Conservation (phyloP, 1,140 invertebrate species). For the Meteorus sp. region DNA sequence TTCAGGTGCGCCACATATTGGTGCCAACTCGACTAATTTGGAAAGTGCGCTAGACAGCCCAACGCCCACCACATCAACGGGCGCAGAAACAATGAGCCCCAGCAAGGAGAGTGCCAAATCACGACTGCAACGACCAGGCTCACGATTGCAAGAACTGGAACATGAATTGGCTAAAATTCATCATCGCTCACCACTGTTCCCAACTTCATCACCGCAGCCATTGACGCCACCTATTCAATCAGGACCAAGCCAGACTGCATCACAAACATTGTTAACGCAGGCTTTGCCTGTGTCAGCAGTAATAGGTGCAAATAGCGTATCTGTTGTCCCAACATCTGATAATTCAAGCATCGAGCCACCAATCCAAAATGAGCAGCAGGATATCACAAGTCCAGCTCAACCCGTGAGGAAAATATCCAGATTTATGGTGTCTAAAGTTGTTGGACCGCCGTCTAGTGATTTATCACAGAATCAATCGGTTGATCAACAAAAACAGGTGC, state of each 20-base stretch:
- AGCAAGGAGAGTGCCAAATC: slow-evolving; percentile 50
- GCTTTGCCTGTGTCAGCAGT: slow-evolving; percentile 44
- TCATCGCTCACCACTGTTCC: slow-evolving; percentile 39
- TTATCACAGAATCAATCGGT: no score
- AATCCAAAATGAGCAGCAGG: slow-evolving; percentile 43
- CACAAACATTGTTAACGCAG: slow-evolving; percentile 41
- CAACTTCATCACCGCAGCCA: slow-evolving; percentile 43
- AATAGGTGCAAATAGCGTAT: slow-evolving; percentile 40
- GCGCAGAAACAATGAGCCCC: slow-evolving; percentile 50
- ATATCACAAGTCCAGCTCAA: slow-evolving; percentile 37
- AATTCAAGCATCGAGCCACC: slow-evolving; percentile 42
- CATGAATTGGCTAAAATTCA: slow-evolving; percentile 56
- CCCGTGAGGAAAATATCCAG: slow-evolving; percentile 58
- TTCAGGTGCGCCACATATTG: slow-evolving; percentile 29
- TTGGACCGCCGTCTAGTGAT: slow-evolving; percentile 44
- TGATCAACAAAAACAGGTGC: slow-evolving; percentile 6
- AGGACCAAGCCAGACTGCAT: slow-evolving; percentile 11
- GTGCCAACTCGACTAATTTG: not conserved
- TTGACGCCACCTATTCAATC: slow-evolving; percentile 43
- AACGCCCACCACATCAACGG: slow-evolving; percentile 32
- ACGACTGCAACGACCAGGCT: slow-evolving; percentile 46
- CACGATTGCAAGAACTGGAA: slow-evolving; percentile 53
- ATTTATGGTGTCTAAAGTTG: slow-evolving; percentile 61
- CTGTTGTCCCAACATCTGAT: no score
- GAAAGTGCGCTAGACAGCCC: slow-evolving; percentile 44